phyloP scores from a whole-genome alignment of 2,888 invertebrate species.

The Nudaria mundana region DNA sequence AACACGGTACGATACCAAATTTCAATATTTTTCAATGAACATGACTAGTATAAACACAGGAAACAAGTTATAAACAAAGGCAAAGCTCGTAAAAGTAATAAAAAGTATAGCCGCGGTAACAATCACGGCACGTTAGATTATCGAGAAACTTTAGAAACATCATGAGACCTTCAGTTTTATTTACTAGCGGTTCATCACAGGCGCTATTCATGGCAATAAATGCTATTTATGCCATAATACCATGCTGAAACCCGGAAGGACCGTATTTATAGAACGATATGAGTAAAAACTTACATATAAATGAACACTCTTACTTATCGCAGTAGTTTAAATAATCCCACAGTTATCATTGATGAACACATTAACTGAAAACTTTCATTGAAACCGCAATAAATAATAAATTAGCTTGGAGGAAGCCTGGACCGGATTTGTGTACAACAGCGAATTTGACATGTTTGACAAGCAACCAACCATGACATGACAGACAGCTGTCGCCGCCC shows the following conservation, averaged over 20 bases:
- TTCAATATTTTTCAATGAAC: constrained; percentile 52
- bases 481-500: constrained; percentile 37
- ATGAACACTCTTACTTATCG: constrained; percentile 48
- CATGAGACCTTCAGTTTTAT: constrained; percentile 36
- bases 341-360: constrained; percentile 43
- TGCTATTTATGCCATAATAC: constrained; percentile 53
- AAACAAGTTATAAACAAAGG: constrained; percentile 75
- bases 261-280: constrained; percentile 57
- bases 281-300: constrained; percentile 59
- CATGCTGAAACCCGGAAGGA: constrained; percentile 59
- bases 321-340: constrained; percentile 43
- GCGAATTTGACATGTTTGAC: constrained; percentile 51
- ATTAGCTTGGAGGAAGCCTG: constrained; percentile 76
- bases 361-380: constrained; percentile 61
- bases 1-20: constrained; percentile 30
- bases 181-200: constrained; percentile 38
- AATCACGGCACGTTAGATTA: constrained; percentile 37
- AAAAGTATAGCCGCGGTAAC: constrained; percentile 44
- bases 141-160: constrained; percentile 36
- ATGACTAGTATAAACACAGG: constrained; percentile 64
- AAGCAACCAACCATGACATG: constrained; percentile 21
- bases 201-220: constrained; percentile 46
- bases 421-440: constrained; percentile 71
- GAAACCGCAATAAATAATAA: constrained; percentile 77
- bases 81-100: constrained; percentile 52